Conservation (phyloP, 1,140 invertebrate genomes). For the Drosophila prosaltans region DNA sequence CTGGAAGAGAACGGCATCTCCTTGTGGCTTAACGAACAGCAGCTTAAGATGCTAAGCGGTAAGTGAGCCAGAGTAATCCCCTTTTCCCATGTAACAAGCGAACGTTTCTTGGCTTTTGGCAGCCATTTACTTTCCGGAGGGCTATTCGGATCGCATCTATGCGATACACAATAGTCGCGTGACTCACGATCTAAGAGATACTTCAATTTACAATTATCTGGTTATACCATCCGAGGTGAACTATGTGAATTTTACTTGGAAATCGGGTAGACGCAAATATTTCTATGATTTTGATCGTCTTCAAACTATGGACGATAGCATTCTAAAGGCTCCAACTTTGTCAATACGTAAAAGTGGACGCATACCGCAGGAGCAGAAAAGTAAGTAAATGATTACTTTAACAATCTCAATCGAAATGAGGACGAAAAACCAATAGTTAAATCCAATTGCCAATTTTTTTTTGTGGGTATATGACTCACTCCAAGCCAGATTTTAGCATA, state of each 20-base stretch:
- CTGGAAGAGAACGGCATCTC: constrained; percentile 86
- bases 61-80: constrained; percentile 30
- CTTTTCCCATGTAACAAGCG: background rate
- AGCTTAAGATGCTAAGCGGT: constrained; percentile 95
- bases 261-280: constrained; percentile 92
- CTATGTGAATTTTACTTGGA: constrained; percentile 96
- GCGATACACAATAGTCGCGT: constrained; percentile 94
- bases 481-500: constrained; percentile 92
- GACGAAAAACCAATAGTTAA: background rate
- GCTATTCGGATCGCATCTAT: constrained; percentile 90
- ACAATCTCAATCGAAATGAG: background rate
- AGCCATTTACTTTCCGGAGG: constrained; percentile 76
- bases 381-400: constrained; percentile 82
- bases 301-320: constrained; percentile 91
- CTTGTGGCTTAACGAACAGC: constrained; percentile 94
- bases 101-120: background rate
- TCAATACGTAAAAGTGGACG: constrained; percentile 93
- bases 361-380: constrained; percentile 92
- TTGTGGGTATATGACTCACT: constrained; percentile 30
- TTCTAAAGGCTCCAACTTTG: constrained; percentile 92
- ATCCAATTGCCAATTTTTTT: constrained; percentile 8
- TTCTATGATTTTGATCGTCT: constrained; percentile 94
- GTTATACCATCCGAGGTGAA: constrained; percentile 95
- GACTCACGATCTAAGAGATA: constrained; percentile 92
- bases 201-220: constrained; percentile 93